Conservation (phyloP, 2,888 invertebrate genomes). For the Opisthograptis luteolata region DNA sequence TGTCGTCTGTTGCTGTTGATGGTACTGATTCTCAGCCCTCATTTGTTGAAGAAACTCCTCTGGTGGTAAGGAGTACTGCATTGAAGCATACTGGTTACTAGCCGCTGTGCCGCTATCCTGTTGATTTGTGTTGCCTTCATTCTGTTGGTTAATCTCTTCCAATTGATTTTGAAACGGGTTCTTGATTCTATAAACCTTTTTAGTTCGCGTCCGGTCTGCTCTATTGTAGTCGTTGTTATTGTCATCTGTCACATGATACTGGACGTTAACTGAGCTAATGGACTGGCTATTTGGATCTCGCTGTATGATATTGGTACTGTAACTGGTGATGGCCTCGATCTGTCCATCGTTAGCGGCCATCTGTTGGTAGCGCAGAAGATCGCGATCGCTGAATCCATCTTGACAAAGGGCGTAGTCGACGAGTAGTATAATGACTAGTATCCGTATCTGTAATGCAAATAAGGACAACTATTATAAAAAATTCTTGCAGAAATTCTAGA, state of each 20-base stretch:
- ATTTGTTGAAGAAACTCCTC: constrained; percentile 77
- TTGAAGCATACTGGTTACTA: constrained; percentile 78
- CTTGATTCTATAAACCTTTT: constrained; percentile 74
- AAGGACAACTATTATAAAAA: constrained; percentile 6
- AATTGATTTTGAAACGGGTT: constrained; percentile 73
- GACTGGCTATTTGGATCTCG: constrained; percentile 65
- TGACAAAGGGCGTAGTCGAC: constrained; percentile 63
- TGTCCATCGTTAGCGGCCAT: constrained; percentile 63
- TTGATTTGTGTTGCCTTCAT: constrained; percentile 46
- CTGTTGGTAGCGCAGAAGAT: constrained; percentile 66
- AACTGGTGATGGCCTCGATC: constrained; percentile 60
- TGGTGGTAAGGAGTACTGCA: constrained; percentile 79
- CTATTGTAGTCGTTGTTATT: constrained; percentile 62
- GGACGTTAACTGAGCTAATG: constrained; percentile 60
- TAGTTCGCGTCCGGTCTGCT: constrained; percentile 56
- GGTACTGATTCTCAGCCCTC: constrained; percentile 70
- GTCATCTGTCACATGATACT: constrained; percentile 65
- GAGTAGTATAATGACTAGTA: constrained; percentile 70
- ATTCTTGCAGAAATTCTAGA: constrained; percentile 31
- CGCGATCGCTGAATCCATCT: constrained; percentile 71
- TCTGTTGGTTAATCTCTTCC: constrained; percentile 54
- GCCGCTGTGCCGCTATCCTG: constrained; percentile 72
- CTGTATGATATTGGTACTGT: constrained; percentile 62
- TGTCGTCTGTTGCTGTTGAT: constrained; percentile 67
- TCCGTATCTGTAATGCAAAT: constrained; percentile 73